Conservation (phyloP, 92 coral and sea anemone species). For the Palythoa grandiflora region DNA sequence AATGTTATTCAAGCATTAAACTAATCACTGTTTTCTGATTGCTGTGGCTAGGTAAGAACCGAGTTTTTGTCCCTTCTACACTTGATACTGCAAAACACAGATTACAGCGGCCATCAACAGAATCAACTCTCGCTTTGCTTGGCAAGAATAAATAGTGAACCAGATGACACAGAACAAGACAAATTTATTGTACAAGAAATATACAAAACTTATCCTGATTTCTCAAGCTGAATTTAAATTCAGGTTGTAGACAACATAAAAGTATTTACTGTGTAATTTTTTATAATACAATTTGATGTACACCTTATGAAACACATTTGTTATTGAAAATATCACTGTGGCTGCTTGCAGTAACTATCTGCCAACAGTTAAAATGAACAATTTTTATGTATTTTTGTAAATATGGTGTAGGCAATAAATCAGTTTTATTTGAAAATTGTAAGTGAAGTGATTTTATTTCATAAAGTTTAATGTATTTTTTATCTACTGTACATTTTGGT, state of each 20-base stretch:
- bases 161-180: constrained; percentile 79
- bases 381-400: background rate
- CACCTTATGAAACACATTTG: background rate
- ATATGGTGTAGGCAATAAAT: background rate
- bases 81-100: constrained; percentile 77
- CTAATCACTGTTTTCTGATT: background rate
- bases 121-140: constrained; percentile 76
- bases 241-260: background rate
- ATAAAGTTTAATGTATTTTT: too few relatives aligned
- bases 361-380: too few relatives aligned
- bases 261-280: background rate
- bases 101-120: constrained; percentile 83
- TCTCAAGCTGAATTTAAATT: constrained; percentile 39
- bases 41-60: constrained; percentile 75
- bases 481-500: too few relatives aligned
- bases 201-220: constrained; percentile 62
- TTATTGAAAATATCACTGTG: too few relatives aligned
- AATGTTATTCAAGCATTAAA: background rate
- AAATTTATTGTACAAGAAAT: constrained; percentile 80
- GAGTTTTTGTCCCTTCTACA: constrained; percentile 84
- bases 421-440: background rate
- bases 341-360: too few relatives aligned
- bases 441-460: background rate
- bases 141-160: constrained; percentile 83
- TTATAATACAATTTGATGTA: background rate